Conservation (phyloP, 2,888 invertebrate genomes). For the Rhopalosiphum nymphaeae region DNA sequence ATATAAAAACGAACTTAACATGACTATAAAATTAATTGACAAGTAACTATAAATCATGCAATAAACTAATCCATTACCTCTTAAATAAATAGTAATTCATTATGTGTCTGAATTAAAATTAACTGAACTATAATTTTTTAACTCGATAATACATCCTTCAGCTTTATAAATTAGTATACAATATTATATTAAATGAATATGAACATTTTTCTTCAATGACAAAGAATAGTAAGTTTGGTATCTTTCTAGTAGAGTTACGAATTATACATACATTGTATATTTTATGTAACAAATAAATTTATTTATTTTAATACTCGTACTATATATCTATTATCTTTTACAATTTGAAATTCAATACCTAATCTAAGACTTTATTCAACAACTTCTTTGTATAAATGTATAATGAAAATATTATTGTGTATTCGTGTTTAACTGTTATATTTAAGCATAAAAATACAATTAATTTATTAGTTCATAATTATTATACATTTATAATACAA, state of each 20-base stretch:
- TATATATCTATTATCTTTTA: background rate
- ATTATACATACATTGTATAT: background rate
- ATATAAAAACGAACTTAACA: background rate
- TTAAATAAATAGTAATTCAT: background rate
- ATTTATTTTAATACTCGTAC: background rate
- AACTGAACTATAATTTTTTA: background rate
- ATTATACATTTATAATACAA: background rate
- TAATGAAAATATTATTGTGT: background rate
- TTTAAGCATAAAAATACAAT: background rate
- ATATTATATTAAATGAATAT: background rate
- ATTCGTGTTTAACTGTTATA: background rate
- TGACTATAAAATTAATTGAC: background rate
- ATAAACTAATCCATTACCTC: background rate
- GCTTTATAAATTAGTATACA: background rate
- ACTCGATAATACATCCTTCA: background rate
- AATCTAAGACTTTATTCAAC: background rate
- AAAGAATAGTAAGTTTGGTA: background rate
- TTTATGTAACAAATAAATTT: background rate
- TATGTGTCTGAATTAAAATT: background rate
- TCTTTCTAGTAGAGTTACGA: background rate
- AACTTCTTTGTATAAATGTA: background rate
- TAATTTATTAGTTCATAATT: background rate
- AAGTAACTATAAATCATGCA: background rate
- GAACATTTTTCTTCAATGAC: background rate
- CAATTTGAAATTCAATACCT: too few relatives aligned